These are phyloP conservation scores for Hydrozoanthus gracilis DNA, from an alignment of 92 coral and sea anemone genomes.

Conservation along the genomic window DNA sequence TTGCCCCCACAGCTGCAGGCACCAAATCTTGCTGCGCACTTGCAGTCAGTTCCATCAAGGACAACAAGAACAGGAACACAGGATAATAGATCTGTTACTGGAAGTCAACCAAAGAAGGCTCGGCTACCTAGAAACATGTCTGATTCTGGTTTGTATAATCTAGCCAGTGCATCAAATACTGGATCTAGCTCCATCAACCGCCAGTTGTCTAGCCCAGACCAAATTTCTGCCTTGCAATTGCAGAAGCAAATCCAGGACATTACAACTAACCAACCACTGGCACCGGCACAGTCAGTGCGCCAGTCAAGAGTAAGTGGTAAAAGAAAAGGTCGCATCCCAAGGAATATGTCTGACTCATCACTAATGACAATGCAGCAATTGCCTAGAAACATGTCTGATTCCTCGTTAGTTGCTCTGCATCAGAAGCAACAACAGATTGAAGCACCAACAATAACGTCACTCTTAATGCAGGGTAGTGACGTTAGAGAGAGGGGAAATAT, in stretches of 20 bases:
- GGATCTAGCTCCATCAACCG: conserved; percentile 38
- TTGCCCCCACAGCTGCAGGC: conserved; percentile 96
- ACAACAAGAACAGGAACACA: conserved; percentile 66
- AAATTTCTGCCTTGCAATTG: conserved; percentile 10
- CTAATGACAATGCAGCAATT: conserved; percentile 74
- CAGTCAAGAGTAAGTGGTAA: conserved; percentile 51
- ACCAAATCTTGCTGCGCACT: conserved; percentile 94
- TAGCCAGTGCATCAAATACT: conserved; percentile 56
- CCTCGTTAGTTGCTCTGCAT: conserved; percentile 40
- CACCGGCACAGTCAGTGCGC: conserved; percentile 47
- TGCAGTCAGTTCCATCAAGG: conserved; percentile 75
- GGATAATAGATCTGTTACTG: conserved; percentile 54
- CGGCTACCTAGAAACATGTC: conserved; percentile 95
- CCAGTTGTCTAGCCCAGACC: conserved; percentile 16
- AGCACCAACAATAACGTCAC: conserved; percentile 56
- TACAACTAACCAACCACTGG: conserved; percentile 47
- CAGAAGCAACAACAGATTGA: conserved; percentile 49
- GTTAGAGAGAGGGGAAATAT: conserved; percentile 10
- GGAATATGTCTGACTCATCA: conserved; percentile 96
- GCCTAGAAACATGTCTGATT: conserved; percentile 72
- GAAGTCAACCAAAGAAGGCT: conserved; percentile 81
- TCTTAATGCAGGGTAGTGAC: conserved; percentile 33
- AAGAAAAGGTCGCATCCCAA: conserved; percentile 75
- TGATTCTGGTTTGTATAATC: conserved; percentile 82
- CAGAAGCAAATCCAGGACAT: conserved; percentile 46